Base-by-base conservation (phyloP, 2,797 vertebrate genomes). In the Amphiprion clarkii region DNA sequence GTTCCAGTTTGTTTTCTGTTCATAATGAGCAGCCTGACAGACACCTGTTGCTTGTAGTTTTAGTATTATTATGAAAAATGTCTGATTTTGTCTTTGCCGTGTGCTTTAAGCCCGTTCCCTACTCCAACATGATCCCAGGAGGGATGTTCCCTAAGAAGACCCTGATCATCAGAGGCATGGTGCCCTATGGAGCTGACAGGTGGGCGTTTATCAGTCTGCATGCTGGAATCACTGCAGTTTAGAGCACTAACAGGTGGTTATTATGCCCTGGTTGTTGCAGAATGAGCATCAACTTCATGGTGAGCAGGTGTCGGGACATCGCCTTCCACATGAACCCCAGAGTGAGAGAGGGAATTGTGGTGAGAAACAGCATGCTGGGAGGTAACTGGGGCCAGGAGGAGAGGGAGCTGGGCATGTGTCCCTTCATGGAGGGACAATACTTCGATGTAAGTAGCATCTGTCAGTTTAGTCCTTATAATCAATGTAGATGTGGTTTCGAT, bases 301-400 rank as follows among this genome's bases (percentile, higher is more conserved):
- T 85, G 61, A 90, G 92, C 21, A 63, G 73, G 16, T 83, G 91
- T 0, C 79, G 82, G 5, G 95, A 97, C 0, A 2, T 95, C 0
- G 94, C 89, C 16, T 93, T 97, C 78, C 96, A 97, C 84, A 65
- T 97, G 1, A 91, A 95, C 83, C 92, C 94, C 0, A 78, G 96
- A 8, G 0, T 95, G 0, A 62, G 13, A 0, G 94, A 96, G 11
- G 76, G 84, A 0, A 0, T 54, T 0, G 92, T 97, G 76, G 79
- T 96, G 53, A 93, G 96, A 9, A 97, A 97, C 95, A 95, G 92
- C 88, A 72, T 27, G 55, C 44, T 95, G 0, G 93, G 87, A 0
- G 94, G 94, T 0, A 36, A 8, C 0, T 97, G 96, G 96, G 96
- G 96, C 0, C 0, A 79, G 0, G 96, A 97, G 86, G 96, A 97